Base-by-base conservation (phyloP, 2,888 invertebrate genomes). In the Metopia argyrocephala region DNA sequence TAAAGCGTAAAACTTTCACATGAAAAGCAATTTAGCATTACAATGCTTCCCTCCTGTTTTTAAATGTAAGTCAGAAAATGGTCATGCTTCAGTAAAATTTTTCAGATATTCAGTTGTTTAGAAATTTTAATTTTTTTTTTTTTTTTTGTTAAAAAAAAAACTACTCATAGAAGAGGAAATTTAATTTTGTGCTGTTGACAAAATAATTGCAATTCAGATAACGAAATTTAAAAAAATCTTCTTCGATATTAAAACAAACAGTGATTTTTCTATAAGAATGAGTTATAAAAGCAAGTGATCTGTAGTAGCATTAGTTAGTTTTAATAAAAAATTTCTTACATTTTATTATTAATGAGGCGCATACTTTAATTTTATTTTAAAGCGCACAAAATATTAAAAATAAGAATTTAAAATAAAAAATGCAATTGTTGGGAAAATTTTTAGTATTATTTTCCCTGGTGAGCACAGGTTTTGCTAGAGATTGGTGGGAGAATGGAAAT, bases 401-500 rank as follows among this genome's bases (percentile, higher is more conserved):
- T 52, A 31, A 9, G 23, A 50, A 27, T 28, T n/a, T 1, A 20
- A 25, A 5, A 70, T 0, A 28, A n/a, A n/a, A 70, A 62, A 79
- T 79, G 79, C 2, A 69, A n/a, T 65, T 69, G 5, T 20, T 69
- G 52, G 59, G 59, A 21, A 66, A 54, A 38, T 50, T 61, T 31
- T 5, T 78, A 2, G n/a, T 78, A 12, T 46, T 73, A 73, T 66
- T 78, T 54, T 73, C 74, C n/a, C 56, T 65, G 7, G 25, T 76
- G 7, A 38, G 62, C 38, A 20, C 46, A 12, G 23, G 28, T 7
- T 57, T 12, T 7, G 71, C 78, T 7, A 86, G 84, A 38, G 87
- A 88, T 74, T 89, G 90, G 90, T 90, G 89, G 89, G 87, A 89
- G 76, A 87, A 86, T 79, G 90, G 88, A 28, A 90, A 89, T 83